Evolutionary conservation across 2,888 invertebrate species (phyloP).

Genomic region (Strigamia transsilvanica): DNA sequence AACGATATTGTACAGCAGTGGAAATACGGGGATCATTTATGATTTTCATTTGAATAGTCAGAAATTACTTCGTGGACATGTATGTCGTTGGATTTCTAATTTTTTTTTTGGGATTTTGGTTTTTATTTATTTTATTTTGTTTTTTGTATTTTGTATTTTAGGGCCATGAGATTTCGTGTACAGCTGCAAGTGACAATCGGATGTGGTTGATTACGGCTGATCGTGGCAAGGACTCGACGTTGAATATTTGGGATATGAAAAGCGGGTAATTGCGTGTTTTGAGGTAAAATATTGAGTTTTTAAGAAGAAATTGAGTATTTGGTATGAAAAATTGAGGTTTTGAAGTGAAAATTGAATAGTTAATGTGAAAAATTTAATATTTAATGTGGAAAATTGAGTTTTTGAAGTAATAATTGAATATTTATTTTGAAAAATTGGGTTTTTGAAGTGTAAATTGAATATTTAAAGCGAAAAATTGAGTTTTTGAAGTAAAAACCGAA

Average conservation of each 20-base stretch:
- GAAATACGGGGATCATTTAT: background rate
- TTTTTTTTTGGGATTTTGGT: background rate
- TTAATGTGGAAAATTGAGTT: no score
- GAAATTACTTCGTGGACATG: conserved; percentile 39
- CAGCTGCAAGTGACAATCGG: background rate
- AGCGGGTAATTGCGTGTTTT: conserved; percentile 36
- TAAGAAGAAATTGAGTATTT: no score
- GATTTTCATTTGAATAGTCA: conserved; percentile 39
- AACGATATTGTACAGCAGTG: conserved; percentile 6
- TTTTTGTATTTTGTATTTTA: background rate
- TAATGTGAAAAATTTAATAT: no score
- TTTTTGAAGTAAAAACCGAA: no score
- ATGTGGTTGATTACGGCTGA: conserved; percentile 9
- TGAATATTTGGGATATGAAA: conserved; percentile 46
- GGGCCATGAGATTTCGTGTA: background rate
- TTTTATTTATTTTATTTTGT: background rate
- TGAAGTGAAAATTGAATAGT: no score
- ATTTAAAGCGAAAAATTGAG: no score
- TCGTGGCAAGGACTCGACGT: background rate
- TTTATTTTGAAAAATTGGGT: no score
- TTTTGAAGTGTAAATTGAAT: no score
- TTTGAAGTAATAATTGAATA: no score
- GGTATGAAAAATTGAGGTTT: no score
- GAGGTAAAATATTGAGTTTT: no score
- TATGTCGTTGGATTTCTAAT: background rate